These are phyloP conservation scores for Actinia equina DNA, from an alignment of 64 coral and sea anemone species.

Conservation along the genomic window DNA sequence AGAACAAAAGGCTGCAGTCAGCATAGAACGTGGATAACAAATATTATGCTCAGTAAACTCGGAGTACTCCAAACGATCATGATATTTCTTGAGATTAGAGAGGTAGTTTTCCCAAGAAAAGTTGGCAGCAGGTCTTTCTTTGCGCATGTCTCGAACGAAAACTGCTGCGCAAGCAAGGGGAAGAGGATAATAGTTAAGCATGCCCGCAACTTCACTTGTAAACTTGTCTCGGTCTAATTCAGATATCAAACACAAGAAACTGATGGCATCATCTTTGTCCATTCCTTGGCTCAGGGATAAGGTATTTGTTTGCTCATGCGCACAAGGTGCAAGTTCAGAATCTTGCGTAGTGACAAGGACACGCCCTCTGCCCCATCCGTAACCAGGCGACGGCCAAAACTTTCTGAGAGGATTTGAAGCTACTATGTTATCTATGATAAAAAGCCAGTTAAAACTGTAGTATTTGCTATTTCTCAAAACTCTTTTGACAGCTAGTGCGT, in stretches of 20 bases:
- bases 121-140: slow-evolving; percentile 61
- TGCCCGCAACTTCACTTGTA: slow-evolving; percentile 30
- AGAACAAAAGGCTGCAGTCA: slow-evolving; percentile 61
- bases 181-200: slow-evolving; percentile 70
- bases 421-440: slow-evolving; percentile 81
- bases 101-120: slow-evolving; percentile 71
- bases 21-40: slow-evolving; percentile 83
- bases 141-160: slow-evolving; percentile 69
- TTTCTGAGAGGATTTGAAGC: slow-evolving; percentile 57
- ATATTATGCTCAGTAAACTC: slow-evolving; percentile 65
- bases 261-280: slow-evolving; percentile 61
- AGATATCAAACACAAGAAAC: slow-evolving; percentile 48
- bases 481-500: slow-evolving; percentile 38
- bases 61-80: slow-evolving; percentile 65
- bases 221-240: slow-evolving; percentile 43
- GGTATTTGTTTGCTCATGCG: slow-evolving; percentile 54
- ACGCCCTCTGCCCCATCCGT: slow-evolving; percentile 67
- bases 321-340: slow-evolving; percentile 57
- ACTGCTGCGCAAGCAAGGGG: slow-evolving; percentile 87
- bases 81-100: slow-evolving; percentile 53
- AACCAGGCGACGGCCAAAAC: slow-evolving; percentile 67
- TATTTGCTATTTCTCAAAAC: slow-evolving; percentile 11
- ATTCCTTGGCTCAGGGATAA: slow-evolving; percentile 56
- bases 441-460: slow-evolving; percentile 42
- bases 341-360: slow-evolving; percentile 84